phyloP scores from a whole-genome alignment of 2,113 vertebrate genomes.

The Solenodon paradoxus region DNA sequence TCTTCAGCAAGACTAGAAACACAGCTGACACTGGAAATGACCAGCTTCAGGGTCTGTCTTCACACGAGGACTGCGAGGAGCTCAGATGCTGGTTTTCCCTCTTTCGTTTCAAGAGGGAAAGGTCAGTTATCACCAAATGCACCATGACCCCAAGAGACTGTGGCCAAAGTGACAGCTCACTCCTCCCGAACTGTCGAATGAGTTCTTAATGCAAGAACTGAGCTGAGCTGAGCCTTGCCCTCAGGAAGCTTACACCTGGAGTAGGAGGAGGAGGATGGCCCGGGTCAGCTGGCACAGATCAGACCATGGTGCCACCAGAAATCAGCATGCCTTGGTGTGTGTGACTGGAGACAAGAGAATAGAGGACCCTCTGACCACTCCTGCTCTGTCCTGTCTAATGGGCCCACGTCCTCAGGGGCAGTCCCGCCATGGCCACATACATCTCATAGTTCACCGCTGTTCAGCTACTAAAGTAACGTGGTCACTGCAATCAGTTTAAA shows the following conservation, averaged over 20 bases:
- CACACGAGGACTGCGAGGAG: neutral
- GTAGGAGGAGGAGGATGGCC: neutral
- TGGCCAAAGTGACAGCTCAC: neutral
- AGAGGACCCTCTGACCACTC: neutral
- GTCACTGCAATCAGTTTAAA: neutral
- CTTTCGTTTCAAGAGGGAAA: neutral
- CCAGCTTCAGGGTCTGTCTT: neutral
- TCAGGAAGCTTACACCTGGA: neutral
- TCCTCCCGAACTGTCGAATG: neutral
- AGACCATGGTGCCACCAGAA: neutral
- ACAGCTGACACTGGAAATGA: neutral
- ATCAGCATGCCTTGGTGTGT: accelerated
- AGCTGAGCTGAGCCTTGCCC: neutral
- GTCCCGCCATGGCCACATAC: neutral
- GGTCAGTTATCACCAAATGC: neutral
- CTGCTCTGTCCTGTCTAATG: no score
- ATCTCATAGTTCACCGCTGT: neutral
- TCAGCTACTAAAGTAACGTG: neutral
- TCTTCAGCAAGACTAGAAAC: neutral
- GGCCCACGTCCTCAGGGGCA: neutral
- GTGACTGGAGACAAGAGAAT: neutral
- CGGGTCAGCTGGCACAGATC: neutral
- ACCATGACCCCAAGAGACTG: neutral
- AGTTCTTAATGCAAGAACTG: neutral
- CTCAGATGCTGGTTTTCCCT: neutral